These are phyloP conservation scores for Criorhina ranunculi DNA, from an alignment of 2,888 invertebrate genomes.

Conservation along the genomic window DNA sequence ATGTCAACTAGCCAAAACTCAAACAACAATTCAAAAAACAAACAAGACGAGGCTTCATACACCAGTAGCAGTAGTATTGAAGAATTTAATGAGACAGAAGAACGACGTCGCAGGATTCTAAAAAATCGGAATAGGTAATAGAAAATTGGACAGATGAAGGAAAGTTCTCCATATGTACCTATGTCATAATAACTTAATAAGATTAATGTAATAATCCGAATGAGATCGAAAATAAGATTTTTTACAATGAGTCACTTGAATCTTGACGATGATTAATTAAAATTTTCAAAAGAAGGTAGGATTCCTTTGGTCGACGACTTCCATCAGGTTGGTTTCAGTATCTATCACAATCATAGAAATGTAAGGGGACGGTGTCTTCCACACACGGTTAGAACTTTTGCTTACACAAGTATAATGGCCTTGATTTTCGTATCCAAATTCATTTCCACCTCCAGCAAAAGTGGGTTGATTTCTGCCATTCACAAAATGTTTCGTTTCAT, in stretches of 20 bases:
- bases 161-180: neutral
- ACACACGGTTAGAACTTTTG: too few relatives aligned
- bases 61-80: constrained; percentile 93
- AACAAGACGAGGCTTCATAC: constrained; percentile 80
- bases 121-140: constrained; percentile 89
- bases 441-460: too few relatives aligned
- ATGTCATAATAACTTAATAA: too few relatives aligned
- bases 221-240: neutral
- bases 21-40: constrained; percentile 79
- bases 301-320: neutral
- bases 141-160: neutral
- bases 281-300: neutral
- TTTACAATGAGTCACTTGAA: constrained; percentile 8
- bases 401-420: too few relatives aligned
- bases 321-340: too few relatives aligned
- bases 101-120: constrained; percentile 87
- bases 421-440: too few relatives aligned
- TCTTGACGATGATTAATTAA: too few relatives aligned
- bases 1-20: constrained; percentile 83
- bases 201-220: neutral
- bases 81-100: constrained; percentile 91
- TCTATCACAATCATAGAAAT: too few relatives aligned
- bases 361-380: too few relatives aligned
- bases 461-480: too few relatives aligned
- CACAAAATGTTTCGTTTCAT: too few relatives aligned